Percentiles rank a stretch among this genome's conserved stretches.
Evolutionary conservation across 2,113 vertebrate species (phyloP).

Genomic region (Silurus glanis): DNA sequence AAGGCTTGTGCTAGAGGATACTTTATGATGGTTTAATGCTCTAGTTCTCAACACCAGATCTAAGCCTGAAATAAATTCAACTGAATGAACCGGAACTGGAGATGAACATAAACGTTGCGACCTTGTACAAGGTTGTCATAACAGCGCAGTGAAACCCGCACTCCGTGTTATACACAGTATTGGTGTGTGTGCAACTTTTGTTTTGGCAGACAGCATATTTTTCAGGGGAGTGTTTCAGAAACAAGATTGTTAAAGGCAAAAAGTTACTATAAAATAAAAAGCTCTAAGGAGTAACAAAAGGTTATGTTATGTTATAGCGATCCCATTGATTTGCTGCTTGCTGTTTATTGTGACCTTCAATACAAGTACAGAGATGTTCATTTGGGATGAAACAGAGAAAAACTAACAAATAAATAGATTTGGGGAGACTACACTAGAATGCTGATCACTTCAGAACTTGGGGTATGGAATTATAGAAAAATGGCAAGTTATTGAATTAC

Average conservation of each 20-base stretch:
- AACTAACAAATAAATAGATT: background rate
- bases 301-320: background rate
- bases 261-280: background rate
- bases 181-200: too few relatives aligned
- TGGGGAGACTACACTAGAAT: background rate
- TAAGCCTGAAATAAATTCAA: too few relatives aligned
- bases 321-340: background rate
- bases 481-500: background rate
- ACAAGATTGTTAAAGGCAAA: background rate
- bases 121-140: too few relatives aligned
- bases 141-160: too few relatives aligned
- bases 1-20: too few relatives aligned
- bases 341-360: background rate
- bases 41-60: too few relatives aligned
- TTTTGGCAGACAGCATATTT: too few relatives aligned
- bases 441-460: background rate
- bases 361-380: background rate
- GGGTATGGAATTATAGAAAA: background rate
- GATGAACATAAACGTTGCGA: too few relatives aligned
- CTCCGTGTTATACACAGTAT: too few relatives aligned
- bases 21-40: too few relatives aligned
- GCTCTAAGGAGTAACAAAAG: background rate
- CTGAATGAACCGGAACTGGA: too few relatives aligned
- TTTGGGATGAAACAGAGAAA: background rate
- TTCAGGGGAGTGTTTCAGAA: too few relatives aligned